Conservation (phyloP, 1,140 invertebrate genomes). For the Panulirus ornatus region DNA sequence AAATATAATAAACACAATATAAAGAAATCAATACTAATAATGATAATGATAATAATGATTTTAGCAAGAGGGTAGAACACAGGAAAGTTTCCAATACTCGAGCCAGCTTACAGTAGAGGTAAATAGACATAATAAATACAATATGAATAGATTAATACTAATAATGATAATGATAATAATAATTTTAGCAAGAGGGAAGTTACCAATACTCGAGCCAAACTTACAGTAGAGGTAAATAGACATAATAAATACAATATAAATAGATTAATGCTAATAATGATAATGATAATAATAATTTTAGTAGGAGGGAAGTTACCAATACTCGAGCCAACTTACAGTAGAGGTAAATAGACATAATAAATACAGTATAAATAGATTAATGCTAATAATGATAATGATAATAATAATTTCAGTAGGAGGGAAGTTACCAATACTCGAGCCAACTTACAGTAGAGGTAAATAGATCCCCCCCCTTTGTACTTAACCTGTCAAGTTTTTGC, state of each 20-base stretch:
- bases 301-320: neutral
- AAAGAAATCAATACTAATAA: no score
- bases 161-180: neutral
- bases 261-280: no score
- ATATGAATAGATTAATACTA: neutral
- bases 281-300: neutral
- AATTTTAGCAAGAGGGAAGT: neutral
- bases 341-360: neutral
- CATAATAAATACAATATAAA: neutral
- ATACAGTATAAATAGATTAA: neutral
- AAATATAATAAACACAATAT: no score
- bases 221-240: neutral
- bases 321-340: neutral
- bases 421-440: neutral
- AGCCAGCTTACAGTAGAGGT: neutral
- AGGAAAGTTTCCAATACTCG: neutral
- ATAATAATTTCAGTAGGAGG: neutral
- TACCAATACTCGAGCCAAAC: neutral
- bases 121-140: no score
- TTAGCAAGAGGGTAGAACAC: no score
- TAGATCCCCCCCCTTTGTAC: no score
- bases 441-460: no score
- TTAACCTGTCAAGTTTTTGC: no score
- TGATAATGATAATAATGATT: no score
- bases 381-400: no score